These are phyloP conservation scores for Phaedon cochleariae DNA, from an alignment of 2,888 invertebrate species.

Conservation along the genomic window DNA sequence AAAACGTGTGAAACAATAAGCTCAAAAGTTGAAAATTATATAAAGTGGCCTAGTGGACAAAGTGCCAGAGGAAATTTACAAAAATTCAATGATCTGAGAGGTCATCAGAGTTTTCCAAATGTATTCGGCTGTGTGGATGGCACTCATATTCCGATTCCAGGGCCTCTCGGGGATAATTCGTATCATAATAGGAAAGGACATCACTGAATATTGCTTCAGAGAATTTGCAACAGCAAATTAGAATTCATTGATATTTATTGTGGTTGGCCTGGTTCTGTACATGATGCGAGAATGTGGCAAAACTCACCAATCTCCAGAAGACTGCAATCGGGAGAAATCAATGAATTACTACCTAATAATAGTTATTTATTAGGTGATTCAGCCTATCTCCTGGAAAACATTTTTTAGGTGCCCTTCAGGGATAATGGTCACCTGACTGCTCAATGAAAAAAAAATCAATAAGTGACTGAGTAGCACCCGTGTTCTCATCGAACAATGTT, in stretches of 20 bases:
- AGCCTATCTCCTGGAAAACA: background rate
- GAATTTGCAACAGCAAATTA: constrained; percentile 17
- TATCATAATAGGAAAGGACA: constrained; percentile 28
- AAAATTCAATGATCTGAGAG: constrained; percentile 20
- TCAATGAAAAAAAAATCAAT: too few relatives aligned
- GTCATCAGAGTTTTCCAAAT: constrained; percentile 22
- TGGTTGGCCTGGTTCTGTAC: too few relatives aligned
- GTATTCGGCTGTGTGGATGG: constrained; percentile 29
- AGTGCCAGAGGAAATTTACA: too few relatives aligned
- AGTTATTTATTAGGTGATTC: background rate
- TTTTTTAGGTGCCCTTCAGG: too few relatives aligned
- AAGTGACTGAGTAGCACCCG: too few relatives aligned
- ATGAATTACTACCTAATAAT: background rate
- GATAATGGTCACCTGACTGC: constrained; percentile 9
- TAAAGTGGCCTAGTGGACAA: constrained; percentile 24
- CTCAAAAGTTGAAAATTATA: constrained; percentile 19
- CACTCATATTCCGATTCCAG: constrained; percentile 27
- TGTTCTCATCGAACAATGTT: too few relatives aligned
- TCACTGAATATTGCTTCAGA: constrained; percentile 20
- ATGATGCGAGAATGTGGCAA: too few relatives aligned
- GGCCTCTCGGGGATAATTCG: constrained; percentile 25
- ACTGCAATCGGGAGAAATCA: too few relatives aligned
- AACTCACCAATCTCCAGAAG: too few relatives aligned
- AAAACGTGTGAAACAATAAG: constrained; percentile 15
- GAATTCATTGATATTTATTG: background rate